Percentiles rank a stretch among this genome's conserved stretches.
These are phyloP conservation scores for Hirtodrosophila confusa DNA, from an alignment of 2,888 invertebrate genomes.

Conservation along the genomic window DNA sequence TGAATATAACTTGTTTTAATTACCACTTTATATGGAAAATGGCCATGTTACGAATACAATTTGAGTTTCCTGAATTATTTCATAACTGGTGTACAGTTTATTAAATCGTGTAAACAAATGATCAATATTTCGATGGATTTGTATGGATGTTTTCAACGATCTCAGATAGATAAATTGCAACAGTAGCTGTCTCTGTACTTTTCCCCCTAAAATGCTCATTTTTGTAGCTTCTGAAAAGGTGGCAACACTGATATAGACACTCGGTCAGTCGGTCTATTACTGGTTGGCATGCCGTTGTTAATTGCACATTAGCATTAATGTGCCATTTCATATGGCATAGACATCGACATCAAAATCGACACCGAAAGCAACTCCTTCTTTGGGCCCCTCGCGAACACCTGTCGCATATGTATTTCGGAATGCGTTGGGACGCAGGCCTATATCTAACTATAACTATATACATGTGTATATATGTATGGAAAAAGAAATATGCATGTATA, in stretches of 20 bases:
- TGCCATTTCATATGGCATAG: constrained; percentile 35
- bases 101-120: no score
- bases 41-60: no score
- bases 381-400: constrained; percentile 26
- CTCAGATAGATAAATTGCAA: no score
- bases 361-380: constrained; percentile 38
- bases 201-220: no score
- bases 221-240: not conserved
- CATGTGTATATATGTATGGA: constrained; percentile 3
- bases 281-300: constrained; percentile 48
- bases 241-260: constrained; percentile 4
- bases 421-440: constrained; percentile 9
- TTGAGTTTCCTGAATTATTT: no score
- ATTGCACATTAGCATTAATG: constrained; percentile 58
- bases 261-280: constrained; percentile 3
- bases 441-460: constrained; percentile 11
- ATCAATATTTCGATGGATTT: no score
- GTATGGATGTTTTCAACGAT: no score
- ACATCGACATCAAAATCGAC: constrained; percentile 1
- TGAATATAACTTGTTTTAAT: no score
- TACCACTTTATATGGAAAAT: no score
- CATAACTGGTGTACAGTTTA: no score
- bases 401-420: constrained; percentile 22
- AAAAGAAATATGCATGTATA: constrained; percentile 18
- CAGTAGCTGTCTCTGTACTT: no score